phyloP scores from a whole-genome alignment of 2,797 vertebrate genomes.

The Muscicapa striata region DNA sequence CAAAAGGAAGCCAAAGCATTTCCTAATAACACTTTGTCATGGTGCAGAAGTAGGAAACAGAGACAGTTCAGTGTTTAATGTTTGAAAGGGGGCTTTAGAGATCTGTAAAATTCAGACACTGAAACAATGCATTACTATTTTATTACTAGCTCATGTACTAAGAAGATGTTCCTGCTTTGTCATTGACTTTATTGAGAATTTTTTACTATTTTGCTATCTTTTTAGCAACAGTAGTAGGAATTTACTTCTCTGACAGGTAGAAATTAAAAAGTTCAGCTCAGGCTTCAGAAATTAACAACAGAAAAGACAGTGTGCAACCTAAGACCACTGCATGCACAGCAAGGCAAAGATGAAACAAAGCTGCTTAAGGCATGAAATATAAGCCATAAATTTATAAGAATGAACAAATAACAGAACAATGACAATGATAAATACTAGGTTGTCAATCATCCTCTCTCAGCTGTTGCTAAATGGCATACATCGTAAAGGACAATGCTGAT shows the following conservation, averaged over 20 bases:
- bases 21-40: neutral
- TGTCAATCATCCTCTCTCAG: neutral
- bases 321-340: neutral
- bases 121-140: neutral
- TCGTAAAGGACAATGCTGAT: neutral
- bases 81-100: neutral
- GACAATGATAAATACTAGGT: neutral
- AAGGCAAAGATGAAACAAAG: neutral
- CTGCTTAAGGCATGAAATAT: neutral
- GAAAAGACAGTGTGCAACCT: neutral
- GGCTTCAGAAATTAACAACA: neutral
- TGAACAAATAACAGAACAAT: neutral
- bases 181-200: neutral
- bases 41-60: neutral
- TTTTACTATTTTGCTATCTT: neutral
- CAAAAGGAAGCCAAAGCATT: neutral
- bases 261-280: neutral
- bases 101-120: neutral
- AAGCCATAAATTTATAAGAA: neutral
- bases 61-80: neutral
- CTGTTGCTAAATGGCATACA: neutral
- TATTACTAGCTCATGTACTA: neutral
- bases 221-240: neutral
- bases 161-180: neutral
- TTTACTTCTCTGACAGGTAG: neutral